Conservation (phyloP, 2,113 vertebrate genomes). For the Sphaerodactylus townsendi region DNA sequence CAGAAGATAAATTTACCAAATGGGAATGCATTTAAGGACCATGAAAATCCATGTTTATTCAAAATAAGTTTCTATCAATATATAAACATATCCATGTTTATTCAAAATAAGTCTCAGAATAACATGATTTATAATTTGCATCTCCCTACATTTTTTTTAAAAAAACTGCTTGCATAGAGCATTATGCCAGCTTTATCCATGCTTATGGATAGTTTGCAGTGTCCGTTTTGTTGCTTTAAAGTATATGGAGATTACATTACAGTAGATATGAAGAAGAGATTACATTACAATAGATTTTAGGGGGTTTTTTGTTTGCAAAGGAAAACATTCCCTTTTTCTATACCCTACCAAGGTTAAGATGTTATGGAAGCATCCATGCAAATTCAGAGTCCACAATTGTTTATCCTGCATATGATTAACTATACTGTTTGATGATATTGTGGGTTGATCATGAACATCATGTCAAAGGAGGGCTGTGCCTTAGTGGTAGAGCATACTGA, state of each 20-base stretch:
- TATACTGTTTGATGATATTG: not conserved
- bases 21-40: not conserved
- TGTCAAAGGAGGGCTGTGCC: no score
- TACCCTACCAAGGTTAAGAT: not conserved
- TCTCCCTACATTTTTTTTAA: not conserved
- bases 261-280: no score
- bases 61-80: not conserved
- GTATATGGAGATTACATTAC: not conserved
- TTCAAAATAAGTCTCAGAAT: not conserved
- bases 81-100: not conserved
- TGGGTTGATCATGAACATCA: no score
- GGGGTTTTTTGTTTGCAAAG: not conserved
- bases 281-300: not conserved
- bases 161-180: not conserved
- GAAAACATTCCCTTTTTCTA: not conserved
- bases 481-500: no score
- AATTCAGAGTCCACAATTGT: not conserved
- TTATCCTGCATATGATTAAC: not conserved
- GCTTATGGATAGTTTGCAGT: not conserved
- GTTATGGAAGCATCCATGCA: not conserved
- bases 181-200: not conserved
- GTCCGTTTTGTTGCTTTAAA: not conserved
- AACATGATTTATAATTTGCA: not conserved
- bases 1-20: conserved; percentile 40
- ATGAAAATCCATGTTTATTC: not conserved